Base-by-base conservation (phyloP, 2,113 vertebrate genomes). In the Halcyon senegalensis region DNA sequence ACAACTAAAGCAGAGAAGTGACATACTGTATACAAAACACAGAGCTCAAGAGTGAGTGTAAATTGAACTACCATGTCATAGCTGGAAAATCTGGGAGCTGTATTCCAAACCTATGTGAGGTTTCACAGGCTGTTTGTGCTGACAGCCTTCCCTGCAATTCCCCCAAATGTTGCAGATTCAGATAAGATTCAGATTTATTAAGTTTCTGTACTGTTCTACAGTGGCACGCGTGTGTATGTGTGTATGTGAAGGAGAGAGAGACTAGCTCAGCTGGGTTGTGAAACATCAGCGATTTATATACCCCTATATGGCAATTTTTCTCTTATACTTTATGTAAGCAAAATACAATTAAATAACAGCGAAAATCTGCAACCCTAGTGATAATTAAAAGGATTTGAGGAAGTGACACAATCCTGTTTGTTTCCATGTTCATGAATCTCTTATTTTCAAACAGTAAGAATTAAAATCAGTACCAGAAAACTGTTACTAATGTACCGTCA, bases 101-200 rank as follows among this genome's bases (percentile, higher is more conserved):
- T 78, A 77, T 92, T 97, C 89, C 70, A 95, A 96, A 96, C 53
- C 77, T 63, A 48, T 84, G 84, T 95, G 97, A 98, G 90, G 82
- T 85, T 98, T 96, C 93, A 93, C 96, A 98, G 96, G 93, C 94
- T 92, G 74, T 93, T 90, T 86, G 64, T 51, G 68, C 84, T 90
- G 96, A 95, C 94, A 96, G 84, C 83, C 77, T 92, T 96, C 85
- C 60, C 85, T 60, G 59, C 62, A 91, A 95, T 97, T 94, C 96
- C 63, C 92, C 74, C 70, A 62, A 84, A 96, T 88, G 76, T 67
- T 96, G 95, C 87, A 94, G 95, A 96, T 93, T 95, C 88, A 90
- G 97, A 97, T 98, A 98, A 98, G 97, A 96, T 92, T 96, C 86
- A 97, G 94, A 95, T 98, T 98, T 98, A 97, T 95, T 84, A 92